phyloP scores from a whole-genome alignment of 2,888 invertebrate genomes.

The Meiosimyza platycephala region DNA sequence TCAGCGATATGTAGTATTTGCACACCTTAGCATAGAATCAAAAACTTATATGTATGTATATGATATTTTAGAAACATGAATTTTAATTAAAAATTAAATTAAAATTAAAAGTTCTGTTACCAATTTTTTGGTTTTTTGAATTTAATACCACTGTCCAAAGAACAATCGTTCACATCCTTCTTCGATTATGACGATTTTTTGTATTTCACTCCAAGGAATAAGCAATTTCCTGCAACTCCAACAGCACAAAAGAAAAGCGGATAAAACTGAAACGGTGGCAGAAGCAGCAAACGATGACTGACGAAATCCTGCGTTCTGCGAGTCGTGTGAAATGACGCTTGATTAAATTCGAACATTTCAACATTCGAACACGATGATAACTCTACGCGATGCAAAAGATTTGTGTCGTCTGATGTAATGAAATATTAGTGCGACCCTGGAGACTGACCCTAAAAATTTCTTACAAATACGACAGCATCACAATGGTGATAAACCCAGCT shows the following conservation, averaged over 20 bases:
- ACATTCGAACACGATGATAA: no score
- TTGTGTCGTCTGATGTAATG: conserved; percentile 27
- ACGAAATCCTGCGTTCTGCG: neutral
- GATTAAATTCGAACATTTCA: conserved; percentile 16
- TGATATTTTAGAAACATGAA: no score
- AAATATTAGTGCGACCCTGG: conserved; percentile 32
- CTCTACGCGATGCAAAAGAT: neutral
- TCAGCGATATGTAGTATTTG: no score
- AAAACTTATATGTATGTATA: no score
- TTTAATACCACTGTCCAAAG: neutral
- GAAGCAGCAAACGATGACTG: neutral
- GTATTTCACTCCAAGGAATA: conserved; percentile 19
- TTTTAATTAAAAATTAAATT: no score
- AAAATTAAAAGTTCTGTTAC: no score
- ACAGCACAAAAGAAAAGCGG: conserved; percentile 1
- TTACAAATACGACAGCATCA: conserved; percentile 22
- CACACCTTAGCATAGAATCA: no score
- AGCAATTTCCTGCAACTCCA: neutral
- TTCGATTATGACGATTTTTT: conserved; percentile 19
- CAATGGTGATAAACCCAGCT: conserved; percentile 12
- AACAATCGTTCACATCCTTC: neutral
- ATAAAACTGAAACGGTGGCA: neutral
- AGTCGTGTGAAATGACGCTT: neutral
- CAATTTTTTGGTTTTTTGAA: no score
- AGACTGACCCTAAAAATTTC: conserved; percentile 32